Evolutionary conservation across 2,113 vertebrate genomes (phyloP).

Genomic region (Fulmarus glacialis): DNA sequence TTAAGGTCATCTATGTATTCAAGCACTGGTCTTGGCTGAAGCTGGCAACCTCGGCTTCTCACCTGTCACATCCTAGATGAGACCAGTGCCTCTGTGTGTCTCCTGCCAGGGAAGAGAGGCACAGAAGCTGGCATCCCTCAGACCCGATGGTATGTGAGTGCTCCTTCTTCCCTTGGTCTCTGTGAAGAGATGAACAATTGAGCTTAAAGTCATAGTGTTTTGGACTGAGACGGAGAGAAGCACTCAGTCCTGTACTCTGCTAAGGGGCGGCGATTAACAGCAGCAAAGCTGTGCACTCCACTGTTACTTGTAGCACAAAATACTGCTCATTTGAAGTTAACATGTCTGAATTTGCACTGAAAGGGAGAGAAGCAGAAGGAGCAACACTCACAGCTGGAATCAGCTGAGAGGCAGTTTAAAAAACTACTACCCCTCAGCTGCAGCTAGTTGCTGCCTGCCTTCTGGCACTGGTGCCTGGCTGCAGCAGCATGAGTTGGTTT

Average conservation of each 20-base stretch:
- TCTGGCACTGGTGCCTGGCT: neutral
- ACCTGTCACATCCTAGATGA: neutral
- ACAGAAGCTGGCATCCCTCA: neutral
- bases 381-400: neutral
- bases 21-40: fast-evolving
- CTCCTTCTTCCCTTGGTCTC: neutral
- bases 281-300: neutral
- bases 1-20: neutral
- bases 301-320: neutral
- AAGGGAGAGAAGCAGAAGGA: neutral
- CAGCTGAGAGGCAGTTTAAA: neutral
- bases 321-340: neutral
- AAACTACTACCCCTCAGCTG: neutral
- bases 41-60: neutral
- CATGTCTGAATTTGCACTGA: neutral
- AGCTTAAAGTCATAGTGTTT: neutral
- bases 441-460: neutral
- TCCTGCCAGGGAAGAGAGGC: neutral
- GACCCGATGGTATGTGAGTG: fast-evolving
- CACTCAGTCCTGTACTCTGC: neutral
- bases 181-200: neutral
- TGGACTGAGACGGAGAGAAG: neutral
- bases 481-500: neutral
- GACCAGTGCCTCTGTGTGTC: neutral
- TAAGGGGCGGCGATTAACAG: neutral